Evolutionary conservation across 2,888 invertebrate species (phyloP), one percentile per base, ranked within the genome.

Genomic region (Drosophila suboccidentalis): DNA sequence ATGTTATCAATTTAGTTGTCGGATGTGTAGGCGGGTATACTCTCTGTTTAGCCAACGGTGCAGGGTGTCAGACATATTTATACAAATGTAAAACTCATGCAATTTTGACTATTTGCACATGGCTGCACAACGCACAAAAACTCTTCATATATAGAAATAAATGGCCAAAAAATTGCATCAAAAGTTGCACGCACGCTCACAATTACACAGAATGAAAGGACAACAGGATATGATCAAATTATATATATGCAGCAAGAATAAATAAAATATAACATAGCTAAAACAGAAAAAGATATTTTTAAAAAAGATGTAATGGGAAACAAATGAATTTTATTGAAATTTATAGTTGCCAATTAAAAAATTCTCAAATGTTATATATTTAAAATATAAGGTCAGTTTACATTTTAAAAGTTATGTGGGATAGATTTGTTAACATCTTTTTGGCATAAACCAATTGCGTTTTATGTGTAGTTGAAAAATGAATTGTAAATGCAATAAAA

Each of bases 21-120:
- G 13, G 2, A 19, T 19, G 11, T 19, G 4, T 19, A 19, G 11
- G 1, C 19, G 11, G 11, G 5, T 4, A 10, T 49, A 15, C 15
- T 13, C n/a, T 39, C 8, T 17, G 15, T 26, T n/a, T 44, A 11
- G 17, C n/a, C 34, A 9, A 15, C n/a, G 8, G 6, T 29, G 19
- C 29, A 11, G 29, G 38, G 15, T 26, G 10, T 22, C 10, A 39
- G 22, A 38, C 13, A 11, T 51, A 44, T 59, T 44, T 47, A 58
- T 58, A 29, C 29, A 29, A 8, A 26, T 58, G 36, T 29, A 9
- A 13, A 38, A 46, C 15, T 58, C 36, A 47, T 34, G 34, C 49
- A 64, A 51, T 71, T 75, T 61, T 61, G 58, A 47, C 43, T 15
- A 55, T 65, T 69, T 63, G 39, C 72, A 60, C 63, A 61, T 75